Percentiles rank a stretch among this genome's conserved stretches.
phyloP scores from a whole-genome alignment of 2,797 vertebrate species.

The Hoplostethus mediterraneus region DNA sequence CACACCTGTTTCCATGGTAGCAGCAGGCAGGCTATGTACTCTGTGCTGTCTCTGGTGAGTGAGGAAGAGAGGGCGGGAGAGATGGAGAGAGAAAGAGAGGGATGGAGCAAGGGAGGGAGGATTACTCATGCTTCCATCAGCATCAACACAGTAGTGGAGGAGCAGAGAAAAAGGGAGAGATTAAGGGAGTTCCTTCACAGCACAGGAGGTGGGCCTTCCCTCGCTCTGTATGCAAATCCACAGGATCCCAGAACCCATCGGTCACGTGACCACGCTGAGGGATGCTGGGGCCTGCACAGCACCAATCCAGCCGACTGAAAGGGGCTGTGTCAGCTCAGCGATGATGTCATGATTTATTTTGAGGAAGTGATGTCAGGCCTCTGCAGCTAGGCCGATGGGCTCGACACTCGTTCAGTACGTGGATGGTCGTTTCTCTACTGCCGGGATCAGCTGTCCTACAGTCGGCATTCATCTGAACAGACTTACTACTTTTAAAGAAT shows the following conservation, averaged over 20 bases:
- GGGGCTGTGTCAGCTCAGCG: constrained; percentile 72
- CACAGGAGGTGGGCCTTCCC: constrained; percentile 65
- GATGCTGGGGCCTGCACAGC: constrained; percentile 66
- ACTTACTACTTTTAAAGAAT: not conserved
- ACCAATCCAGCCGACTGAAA: constrained; percentile 65
- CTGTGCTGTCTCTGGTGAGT: constrained; percentile 80
- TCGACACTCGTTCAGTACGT: constrained; percentile 40
- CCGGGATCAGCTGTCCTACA: constrained; percentile 25
- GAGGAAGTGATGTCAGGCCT: constrained; percentile 86
- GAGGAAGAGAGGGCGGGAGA: constrained; percentile 71
- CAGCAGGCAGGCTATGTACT: constrained; percentile 80
- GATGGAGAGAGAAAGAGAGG: constrained; percentile 57
- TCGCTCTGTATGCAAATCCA: constrained; percentile 68
- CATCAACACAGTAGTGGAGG: constrained; percentile 59
- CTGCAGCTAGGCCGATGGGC: constrained; percentile 76
- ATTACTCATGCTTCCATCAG: constrained; percentile 79
- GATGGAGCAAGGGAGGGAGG: constrained; percentile 66
- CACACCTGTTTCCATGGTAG: constrained; percentile 88
- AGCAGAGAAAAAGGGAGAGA: constrained; percentile 52
- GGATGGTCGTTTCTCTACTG: constrained; percentile 26
- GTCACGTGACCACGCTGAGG: constrained; percentile 68
- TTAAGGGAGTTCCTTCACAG: constrained; percentile 73
- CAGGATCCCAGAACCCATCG: constrained; percentile 56
- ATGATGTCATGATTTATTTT: constrained; percentile 90
- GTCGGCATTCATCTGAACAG: constrained; percentile 13